Conservation (phyloP, 2,797 vertebrate species). For the Centropyge bicolor region DNA sequence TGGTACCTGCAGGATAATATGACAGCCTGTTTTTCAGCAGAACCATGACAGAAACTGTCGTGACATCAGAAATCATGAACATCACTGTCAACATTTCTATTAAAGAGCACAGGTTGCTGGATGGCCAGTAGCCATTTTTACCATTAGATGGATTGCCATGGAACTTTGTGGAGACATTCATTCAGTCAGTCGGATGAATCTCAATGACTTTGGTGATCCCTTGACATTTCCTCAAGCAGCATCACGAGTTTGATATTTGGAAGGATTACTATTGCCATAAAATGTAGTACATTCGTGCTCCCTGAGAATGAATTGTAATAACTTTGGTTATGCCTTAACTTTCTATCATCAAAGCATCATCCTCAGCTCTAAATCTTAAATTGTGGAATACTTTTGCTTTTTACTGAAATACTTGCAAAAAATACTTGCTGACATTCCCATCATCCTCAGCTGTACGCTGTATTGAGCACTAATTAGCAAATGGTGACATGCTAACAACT, state of each 20-base stretch:
- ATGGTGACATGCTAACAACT: neutral
- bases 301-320: neutral
- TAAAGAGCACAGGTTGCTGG: neutral
- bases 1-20: conserved; percentile 42
- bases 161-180: neutral
- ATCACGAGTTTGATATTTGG: neutral
- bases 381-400: neutral
- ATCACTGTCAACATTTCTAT: conserved; percentile 32
- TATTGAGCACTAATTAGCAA: neutral
- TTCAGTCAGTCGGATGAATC: neutral
- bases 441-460: too few relatives aligned
- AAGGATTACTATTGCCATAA: neutral
- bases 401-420: neutral
- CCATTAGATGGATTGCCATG: neutral
- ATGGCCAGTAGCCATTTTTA: neutral
- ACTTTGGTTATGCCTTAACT: neutral
- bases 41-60: conserved; percentile 26
- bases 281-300: neutral
- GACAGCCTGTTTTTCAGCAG: conserved; percentile 28
- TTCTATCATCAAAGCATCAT: neutral
- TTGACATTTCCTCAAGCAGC: neutral
- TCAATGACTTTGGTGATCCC: neutral
- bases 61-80: conserved; percentile 38
- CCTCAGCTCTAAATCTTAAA: neutral
- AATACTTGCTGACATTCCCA: too few relatives aligned